Evolutionary conservation across 2,797 vertebrate species (phyloP), one percentile per base, ranked within the genome.

Genomic region (Macroramphosus scolopax): DNA sequence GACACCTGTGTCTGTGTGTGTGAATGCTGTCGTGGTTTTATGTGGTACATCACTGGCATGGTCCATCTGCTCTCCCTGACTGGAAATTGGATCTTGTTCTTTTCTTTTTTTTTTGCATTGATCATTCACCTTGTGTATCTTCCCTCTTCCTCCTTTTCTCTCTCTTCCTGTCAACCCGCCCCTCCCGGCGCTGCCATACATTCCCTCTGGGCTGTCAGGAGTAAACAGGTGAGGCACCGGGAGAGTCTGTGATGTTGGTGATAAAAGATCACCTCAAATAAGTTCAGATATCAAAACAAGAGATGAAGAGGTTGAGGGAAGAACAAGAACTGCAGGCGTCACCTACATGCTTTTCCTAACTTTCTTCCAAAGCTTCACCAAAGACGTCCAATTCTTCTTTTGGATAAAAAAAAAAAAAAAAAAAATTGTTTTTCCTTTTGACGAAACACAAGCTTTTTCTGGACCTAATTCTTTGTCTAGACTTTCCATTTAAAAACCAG

Each of bases 401-500:
- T 62, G 57, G 50, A 57, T 49, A 53, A 71, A 70, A 58, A 63
- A 77, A 35, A 7, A 10, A 18, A 39, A 20, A 3, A n/a, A n/a
- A n/a, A n/a, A n/a, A n/a, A n/a, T 1, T 37, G 29, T 45, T 30
- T 25, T 47, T 58, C 54, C 17, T 30, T 11, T 58, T 42, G 41
- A 65, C 47, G 55, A 79, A 77, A 77, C 59, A 68, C 53, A 69
- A 54, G 71, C 55, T 64, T 57, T 17, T 55, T 14, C 44, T 43
- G 38, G 57, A 74, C 68, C 64, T 58, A n/a, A n/a, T 73, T 74
- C 61, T 58, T 46, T 54, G 51, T 68, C 66, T 37, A 50, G n/a
- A n/a, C n/a, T 62, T 64, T 58, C 52, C 65, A 52, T 74, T 78
- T 74, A 75, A 74, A 75, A 85, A 78, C 45, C 76, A 75, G 68